These are phyloP conservation scores for Microcebus lehilahytsara DNA, from an alignment of 2,113 vertebrate genomes.

Conservation along the genomic window DNA sequence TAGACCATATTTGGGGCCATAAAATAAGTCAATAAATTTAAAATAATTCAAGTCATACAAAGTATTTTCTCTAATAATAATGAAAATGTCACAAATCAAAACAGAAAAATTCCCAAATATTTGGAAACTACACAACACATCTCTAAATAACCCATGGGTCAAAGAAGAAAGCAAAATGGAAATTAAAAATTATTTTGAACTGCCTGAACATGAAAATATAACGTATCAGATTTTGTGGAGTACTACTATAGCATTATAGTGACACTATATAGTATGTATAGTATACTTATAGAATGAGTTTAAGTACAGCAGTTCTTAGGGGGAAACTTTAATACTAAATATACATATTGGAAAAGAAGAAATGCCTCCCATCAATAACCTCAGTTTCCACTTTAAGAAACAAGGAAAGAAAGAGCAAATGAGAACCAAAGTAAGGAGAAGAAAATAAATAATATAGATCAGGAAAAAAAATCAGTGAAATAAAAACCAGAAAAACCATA, in stretches of 20 bases:
- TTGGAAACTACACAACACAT: not conserved
- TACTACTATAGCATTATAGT: not conserved
- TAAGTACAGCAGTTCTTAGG: not conserved
- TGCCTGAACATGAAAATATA: not conserved
- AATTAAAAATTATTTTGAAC: slow-evolving; percentile 9
- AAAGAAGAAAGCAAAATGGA: not conserved
- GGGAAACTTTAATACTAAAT: not conserved
- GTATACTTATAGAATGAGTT: not conserved
- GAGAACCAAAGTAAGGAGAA: not conserved
- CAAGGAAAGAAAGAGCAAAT: not conserved
- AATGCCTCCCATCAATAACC: not conserved
- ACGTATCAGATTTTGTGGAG: not conserved
- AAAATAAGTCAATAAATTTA: not conserved
- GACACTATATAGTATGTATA: not conserved
- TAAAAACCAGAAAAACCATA: not conserved
- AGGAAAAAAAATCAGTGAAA: not conserved
- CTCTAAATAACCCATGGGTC: not conserved
- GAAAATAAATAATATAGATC: not conserved
- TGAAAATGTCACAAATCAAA: not conserved
- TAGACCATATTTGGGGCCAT: not conserved
- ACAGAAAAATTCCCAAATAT: not conserved
- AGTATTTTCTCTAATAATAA: not conserved
- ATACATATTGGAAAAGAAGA: not conserved
- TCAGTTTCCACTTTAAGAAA: not conserved
- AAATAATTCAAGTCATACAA: not conserved